Base-by-base conservation (phyloP, 2,888 invertebrate species). In the Mesopsocus fuscifrons region DNA sequence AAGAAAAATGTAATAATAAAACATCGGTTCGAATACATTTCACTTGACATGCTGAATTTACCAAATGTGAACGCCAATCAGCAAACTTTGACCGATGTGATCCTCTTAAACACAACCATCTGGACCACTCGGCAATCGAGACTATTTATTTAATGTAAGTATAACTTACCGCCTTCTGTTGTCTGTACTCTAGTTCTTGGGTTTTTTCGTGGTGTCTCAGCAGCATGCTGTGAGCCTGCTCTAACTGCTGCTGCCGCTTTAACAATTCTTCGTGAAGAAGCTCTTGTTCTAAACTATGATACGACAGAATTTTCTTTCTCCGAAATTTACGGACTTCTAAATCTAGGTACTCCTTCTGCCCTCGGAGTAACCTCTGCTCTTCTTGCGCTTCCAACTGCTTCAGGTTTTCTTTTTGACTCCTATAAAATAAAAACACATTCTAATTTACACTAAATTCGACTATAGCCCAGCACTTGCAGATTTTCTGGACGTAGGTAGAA, bases 121-220 rank as follows among this genome's bases (percentile, higher is more conserved):
- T n/a, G n/a, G n/a, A n/a, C n/a, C n/a, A n/a, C n/a, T n/a, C n/a
- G n/a, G n/a, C n/a, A n/a, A n/a, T n/a, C n/a, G n/a, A n/a, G n/a
- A n/a, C n/a, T n/a, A n/a, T n/a, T n/a, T n/a, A n/a, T n/a, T n/a
- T n/a, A n/a, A n/a, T n/a, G n/a, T n/a, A n/a, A n/a, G n/a, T n/a
- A n/a, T n/a, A n/a, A n/a, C n/a, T n/a, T n/a, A n/a, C n/a, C n/a
- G n/a, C n/a, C n/a, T n/a, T n/a, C 11, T 95, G 87, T 59, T 98
- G 97, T 52, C 85, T 72, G 62, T 91, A 88, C 61, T 98, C 97
- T 51, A 95, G 66, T 57, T 95, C 92, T 61, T 91, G 87, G 40
- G 95, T 94, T 61, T 88, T 85, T 59, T 95, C 94, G 64, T 98
- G 97, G 62, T 98, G 97, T 51, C 91, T 74, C 50, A 94, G 63